Conservation (phyloP, 1,140 invertebrate species). For the Drosophila nigromelanica region DNA sequence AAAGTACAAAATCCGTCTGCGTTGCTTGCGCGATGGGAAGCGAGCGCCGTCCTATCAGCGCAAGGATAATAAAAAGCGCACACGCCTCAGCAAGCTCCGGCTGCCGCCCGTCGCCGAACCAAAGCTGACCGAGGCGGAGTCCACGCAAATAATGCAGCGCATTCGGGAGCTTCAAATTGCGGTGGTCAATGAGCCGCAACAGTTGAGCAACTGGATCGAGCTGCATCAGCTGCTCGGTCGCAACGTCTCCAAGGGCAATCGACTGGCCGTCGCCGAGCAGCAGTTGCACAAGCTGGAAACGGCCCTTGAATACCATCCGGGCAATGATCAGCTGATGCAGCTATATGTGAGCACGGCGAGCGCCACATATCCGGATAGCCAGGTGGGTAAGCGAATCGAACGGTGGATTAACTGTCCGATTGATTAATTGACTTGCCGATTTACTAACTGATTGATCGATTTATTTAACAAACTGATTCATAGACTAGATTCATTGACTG, state of each 20-base stretch:
- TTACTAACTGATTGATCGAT: neutral
- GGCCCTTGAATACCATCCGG: slow-evolving; percentile 81
- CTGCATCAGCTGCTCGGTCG: slow-evolving; percentile 46
- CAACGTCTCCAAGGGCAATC: slow-evolving; percentile 49
- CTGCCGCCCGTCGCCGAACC: neutral
- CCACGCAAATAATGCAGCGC: neutral
- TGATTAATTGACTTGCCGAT: neutral
- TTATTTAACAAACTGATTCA: neutral
- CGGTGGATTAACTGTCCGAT: neutral
- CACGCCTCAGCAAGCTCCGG: neutral
- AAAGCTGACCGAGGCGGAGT: neutral
- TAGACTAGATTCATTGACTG: too few relatives aligned
- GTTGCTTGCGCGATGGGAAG: neutral
- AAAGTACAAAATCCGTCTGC: slow-evolving; percentile 46
- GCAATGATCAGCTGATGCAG: slow-evolving; percentile 86
- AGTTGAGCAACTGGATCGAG: slow-evolving; percentile 41
- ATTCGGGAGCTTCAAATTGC: slow-evolving; percentile 15
- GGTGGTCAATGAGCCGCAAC: slow-evolving; percentile 29
- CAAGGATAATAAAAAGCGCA: neutral
- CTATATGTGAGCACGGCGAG: slow-evolving; percentile 65
- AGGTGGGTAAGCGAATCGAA: slow-evolving; percentile 43
- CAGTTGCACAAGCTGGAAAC: slow-evolving; percentile 47
- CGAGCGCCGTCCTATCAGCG: too few relatives aligned
- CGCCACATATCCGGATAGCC: slow-evolving; percentile 55
- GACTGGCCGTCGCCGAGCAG: slow-evolving; percentile 54